Evolutionary conservation across 2,797 vertebrate species (phyloP), one percentile per base, ranked within the genome.

Genomic region (Heteromormyrus szaboi): DNA sequence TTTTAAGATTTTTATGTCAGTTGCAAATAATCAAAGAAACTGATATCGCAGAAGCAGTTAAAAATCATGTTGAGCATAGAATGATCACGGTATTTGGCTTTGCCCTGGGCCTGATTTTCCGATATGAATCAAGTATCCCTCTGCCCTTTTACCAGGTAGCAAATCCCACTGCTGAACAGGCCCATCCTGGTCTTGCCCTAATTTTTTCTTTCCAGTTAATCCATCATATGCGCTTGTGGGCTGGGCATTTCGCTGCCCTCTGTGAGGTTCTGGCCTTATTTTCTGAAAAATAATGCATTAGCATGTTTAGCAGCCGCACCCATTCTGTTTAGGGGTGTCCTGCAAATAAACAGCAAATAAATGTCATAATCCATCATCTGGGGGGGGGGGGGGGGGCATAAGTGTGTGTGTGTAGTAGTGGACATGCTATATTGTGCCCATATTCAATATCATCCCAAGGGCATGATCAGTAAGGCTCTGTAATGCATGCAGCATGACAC

Each of bases 381-480:
- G 29, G 53, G 17, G 53, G 51, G 50, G 14, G 25, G 25, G 25
- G 53, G 14, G 14, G 51, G 12, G 2, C 37, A 2, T 37, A 37
- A 37, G 3, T 37, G 37, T 37, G 37, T 0, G 37, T 2, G 37
- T 76, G 37, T 44, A 79, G 17, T 17, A 44, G 17, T 44, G 72
- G 72, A 79, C 37, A 76, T 76, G 68, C 68, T 76, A 7, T 19
- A 19, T 41, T 79, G 37, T 79, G 37, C 5, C 37, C 37, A 44
- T 79, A 79, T 79, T 79, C 72, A 79, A 19, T 79, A 44, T 79
- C 72, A 79, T 79, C 72, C 72, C 72, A 79, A 44, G 33, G 37
- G 33, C 33, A 44, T 41, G 17, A 79, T 41, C 33, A 76, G 5
- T 76, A 19, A 76, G 37, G 37, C 33, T 44, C 1, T 6, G 37